Conservation (phyloP, 1,140 invertebrate species). For the Drosophila yakuba region DNA sequence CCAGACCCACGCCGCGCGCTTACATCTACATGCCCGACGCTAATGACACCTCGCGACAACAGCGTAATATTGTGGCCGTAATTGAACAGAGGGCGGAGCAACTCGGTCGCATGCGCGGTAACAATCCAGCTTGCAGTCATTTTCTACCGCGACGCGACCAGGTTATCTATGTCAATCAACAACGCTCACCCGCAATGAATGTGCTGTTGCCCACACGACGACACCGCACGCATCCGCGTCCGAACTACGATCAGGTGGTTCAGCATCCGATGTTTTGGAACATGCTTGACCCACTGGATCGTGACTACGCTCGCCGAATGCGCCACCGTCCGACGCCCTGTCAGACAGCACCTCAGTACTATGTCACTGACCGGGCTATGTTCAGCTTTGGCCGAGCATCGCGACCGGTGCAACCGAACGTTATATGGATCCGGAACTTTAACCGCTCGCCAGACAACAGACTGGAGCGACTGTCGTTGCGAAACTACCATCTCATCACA, state of each 20-base stretch:
- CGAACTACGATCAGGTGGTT: conserved; percentile 66
- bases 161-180: conserved; percentile 57
- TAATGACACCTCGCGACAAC: conserved; percentile 27
- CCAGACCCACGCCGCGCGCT: conserved; percentile 33
- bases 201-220: conserved; percentile 51
- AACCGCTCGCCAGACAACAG: conserved; percentile 72
- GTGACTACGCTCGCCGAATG: conserved; percentile 34
- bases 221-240: conserved; percentile 41
- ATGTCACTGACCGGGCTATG: conserved; percentile 77
- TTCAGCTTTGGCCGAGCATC: conserved; percentile 74
- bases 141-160: conserved; percentile 75
- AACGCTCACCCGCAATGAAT: conserved; percentile 43
- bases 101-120: conserved; percentile 45
- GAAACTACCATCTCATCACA: conserved; percentile 88
- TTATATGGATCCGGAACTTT: conserved; percentile 80
- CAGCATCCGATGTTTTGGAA: conserved; percentile 80
- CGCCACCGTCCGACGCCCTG: conserved; percentile 21
- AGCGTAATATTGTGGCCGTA: conserved; percentile 40
- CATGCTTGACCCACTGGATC: conserved; percentile 72
- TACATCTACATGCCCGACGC: conserved; percentile 56
- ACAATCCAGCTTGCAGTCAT: conserved; percentile 63
- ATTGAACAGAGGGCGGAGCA: conserved; percentile 50
- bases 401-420: conserved; percentile 68
- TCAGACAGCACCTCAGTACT: conserved; percentile 33
- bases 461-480: conserved; percentile 84